Percentiles rank a stretch among this genome's conserved stretches.
Conservation (phyloP, 2,888 invertebrate species). For the Drosophila infuscata region DNA sequence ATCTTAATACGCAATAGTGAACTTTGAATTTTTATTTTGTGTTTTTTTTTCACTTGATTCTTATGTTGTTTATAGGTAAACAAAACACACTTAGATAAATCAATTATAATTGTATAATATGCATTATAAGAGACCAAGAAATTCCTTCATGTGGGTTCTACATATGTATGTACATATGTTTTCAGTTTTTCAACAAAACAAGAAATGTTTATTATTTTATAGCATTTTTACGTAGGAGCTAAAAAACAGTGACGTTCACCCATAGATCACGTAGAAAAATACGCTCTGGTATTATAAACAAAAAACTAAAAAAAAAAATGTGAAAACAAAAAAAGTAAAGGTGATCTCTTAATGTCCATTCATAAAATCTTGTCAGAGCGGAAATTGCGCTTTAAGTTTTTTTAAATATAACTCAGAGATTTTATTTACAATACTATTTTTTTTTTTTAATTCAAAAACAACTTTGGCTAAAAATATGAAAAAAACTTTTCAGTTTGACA, state of each 20-base stretch:
- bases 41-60: not conserved
- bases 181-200: constrained; percentile 24
- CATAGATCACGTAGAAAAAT: constrained; percentile 41
- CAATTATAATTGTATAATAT: constrained; percentile 59
- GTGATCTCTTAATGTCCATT: constrained; percentile 57
- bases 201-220: constrained; percentile 64
- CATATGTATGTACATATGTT: constrained; percentile 45
- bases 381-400: constrained; percentile 28
- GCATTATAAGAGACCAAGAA: constrained; percentile 61
- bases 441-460: constrained; percentile 17
- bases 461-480: constrained; percentile 19
- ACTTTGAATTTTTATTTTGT: not conserved
- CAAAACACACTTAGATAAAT: constrained; percentile 44
- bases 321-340: not conserved
- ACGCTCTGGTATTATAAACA: constrained; percentile 24
- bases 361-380: constrained; percentile 58
- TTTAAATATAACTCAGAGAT: constrained; percentile 40
- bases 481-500: constrained; percentile 33
- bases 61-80: constrained; percentile 38
- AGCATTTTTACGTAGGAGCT: constrained; percentile 41
- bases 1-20: not conserved
- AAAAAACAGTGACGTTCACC: constrained; percentile 67
- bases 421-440: constrained; percentile 32
- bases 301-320: not conserved
- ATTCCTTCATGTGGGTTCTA: constrained; percentile 17